These are phyloP conservation scores for Sapayoa aenigma DNA, from an alignment of 2,113 vertebrate genomes.

Conservation along the genomic window DNA sequence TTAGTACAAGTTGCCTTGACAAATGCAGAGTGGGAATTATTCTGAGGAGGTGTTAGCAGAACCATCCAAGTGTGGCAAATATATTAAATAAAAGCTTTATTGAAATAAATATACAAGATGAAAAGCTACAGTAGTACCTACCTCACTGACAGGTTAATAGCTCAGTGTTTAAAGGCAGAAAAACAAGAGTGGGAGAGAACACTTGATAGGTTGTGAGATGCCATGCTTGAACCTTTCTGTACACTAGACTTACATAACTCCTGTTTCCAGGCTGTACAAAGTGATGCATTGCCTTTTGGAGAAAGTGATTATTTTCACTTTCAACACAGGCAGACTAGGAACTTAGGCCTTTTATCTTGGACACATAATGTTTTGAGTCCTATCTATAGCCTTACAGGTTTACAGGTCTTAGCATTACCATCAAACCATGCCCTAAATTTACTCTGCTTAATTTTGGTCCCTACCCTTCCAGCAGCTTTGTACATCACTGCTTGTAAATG, in stretches of 20 bases:
- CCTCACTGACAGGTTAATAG: background rate
- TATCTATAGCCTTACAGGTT: background rate
- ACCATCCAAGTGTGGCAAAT: background rate
- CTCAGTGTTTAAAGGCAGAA: background rate
- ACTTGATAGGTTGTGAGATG: background rate
- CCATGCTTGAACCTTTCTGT: background rate
- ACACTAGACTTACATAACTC: background rate
- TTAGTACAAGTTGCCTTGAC: background rate
- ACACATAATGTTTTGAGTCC: background rate
- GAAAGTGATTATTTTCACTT: background rate
- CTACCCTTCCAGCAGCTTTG: background rate
- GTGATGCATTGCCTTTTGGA: background rate
- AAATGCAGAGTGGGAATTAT: background rate
- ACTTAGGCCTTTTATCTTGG: background rate
- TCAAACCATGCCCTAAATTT: background rate
- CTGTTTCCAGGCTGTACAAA: background rate
- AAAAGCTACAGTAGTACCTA: background rate
- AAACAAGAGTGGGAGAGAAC: background rate
- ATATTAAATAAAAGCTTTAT: constrained; percentile 19
- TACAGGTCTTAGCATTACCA: background rate
- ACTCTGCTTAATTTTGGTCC: background rate
- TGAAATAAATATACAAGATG: background rate
- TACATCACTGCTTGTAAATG: background rate
- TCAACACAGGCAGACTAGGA: background rate
- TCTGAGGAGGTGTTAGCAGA: background rate